These are phyloP conservation scores for Spatulosminthurus flaviceps DNA, from an alignment of 2,888 invertebrate genomes.

Conservation along the genomic window DNA sequence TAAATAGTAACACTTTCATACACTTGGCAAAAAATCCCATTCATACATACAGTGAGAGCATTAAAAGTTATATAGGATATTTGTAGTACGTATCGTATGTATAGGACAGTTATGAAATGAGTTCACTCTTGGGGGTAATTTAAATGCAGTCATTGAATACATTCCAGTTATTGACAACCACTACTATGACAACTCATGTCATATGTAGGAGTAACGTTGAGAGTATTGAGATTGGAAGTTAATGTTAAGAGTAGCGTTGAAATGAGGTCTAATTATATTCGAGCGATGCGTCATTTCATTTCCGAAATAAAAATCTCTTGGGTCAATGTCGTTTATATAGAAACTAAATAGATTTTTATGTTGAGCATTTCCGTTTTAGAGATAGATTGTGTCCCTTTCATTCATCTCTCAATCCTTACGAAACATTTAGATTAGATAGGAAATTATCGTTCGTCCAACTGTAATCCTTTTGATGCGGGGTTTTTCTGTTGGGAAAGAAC, in stretches of 20 bases:
- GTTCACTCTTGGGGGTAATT: background rate
- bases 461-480: no score
- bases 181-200: background rate
- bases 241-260: background rate
- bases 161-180: conserved; percentile 6
- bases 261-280: background rate
- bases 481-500: no score
- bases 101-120: background rate
- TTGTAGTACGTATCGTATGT: background rate
- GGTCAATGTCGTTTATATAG: conserved; percentile 9
- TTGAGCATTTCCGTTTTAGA: background rate
- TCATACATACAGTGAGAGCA: no score
- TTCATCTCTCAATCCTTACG: no score
- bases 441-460: no score
- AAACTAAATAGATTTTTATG: background rate
- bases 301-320: background rate
- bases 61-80: no score
- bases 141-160: background rate
- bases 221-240: no score
- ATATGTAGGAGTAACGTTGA: background rate
- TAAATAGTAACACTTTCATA: no score
- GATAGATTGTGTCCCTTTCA: background rate
- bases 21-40: no score
- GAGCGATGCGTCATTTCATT: background rate
- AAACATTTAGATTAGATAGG: no score